phyloP scores from a whole-genome alignment of 2,797 vertebrate species.

The Gastrophryne carolinensis region DNA sequence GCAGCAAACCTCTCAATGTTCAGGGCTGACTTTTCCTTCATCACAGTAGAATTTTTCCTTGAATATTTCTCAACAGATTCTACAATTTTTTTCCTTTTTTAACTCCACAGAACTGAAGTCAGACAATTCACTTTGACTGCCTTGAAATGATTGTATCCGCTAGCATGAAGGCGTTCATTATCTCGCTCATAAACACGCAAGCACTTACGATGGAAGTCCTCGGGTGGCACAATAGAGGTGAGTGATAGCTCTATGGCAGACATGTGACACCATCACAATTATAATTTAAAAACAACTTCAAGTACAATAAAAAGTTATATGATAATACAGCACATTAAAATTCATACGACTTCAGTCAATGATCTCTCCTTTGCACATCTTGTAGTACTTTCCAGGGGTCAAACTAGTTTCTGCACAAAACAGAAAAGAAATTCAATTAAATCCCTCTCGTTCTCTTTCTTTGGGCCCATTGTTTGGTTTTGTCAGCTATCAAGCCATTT shows the following conservation, averaged over 20 bases:
- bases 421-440: slow-evolving; percentile 72
- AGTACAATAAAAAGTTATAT: slow-evolving; percentile 67
- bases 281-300: slow-evolving; percentile 74
- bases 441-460: slow-evolving; percentile 73
- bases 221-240: slow-evolving; percentile 26
- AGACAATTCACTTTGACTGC: slow-evolving; percentile 29
- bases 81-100: slow-evolving; percentile 4
- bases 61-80: neutral
- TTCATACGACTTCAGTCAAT: slow-evolving; percentile 70
- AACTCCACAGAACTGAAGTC: slow-evolving; percentile 25
- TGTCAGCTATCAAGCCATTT: slow-evolving; percentile 78
- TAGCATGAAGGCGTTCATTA: slow-evolving; percentile 38
- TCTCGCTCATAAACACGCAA: slow-evolving; percentile 44
- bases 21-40: no score
- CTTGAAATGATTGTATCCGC: slow-evolving; percentile 36
- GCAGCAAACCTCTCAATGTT: no score
- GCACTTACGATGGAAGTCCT: slow-evolving; percentile 26
- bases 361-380: slow-evolving; percentile 68
- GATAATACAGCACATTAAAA: slow-evolving; percentile 70
- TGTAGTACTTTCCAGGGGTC: slow-evolving; percentile 64
- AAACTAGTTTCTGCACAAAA: slow-evolving; percentile 73
- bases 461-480: slow-evolving; percentile 75
- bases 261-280: slow-evolving; percentile 72
- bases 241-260: slow-evolving; percentile 66
- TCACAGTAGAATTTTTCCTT: no score